These are phyloP conservation scores for Gonioctena quinquepunctata DNA, from an alignment of 1,140 invertebrate species.

Conservation along the genomic window DNA sequence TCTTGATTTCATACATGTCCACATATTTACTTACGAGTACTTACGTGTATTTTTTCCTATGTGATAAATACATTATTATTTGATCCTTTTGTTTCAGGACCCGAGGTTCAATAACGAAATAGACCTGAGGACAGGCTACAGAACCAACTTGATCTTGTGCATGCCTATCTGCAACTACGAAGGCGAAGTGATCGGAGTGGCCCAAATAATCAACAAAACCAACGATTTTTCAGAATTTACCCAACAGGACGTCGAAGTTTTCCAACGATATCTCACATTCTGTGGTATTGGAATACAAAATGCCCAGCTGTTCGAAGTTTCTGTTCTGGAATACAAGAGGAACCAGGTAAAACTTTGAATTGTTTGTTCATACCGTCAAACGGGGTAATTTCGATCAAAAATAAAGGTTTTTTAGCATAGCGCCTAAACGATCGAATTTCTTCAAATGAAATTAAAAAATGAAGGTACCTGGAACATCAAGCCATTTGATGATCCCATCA, in stretches of 20 bases:
- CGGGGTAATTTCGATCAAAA: neutral
- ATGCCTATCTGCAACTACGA: constrained; percentile 96
- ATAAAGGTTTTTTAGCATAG: neutral
- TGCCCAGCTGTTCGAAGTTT: constrained; percentile 94
- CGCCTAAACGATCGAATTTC: neutral
- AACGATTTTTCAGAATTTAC: constrained; percentile 85
- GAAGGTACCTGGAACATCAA: neutral
- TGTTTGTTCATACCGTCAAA: neutral
- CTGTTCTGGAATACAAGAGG: constrained; percentile 87
- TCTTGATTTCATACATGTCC: too few relatives aligned
- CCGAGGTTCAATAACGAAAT: constrained; percentile 88
- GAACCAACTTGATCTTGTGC: constrained; percentile 86
- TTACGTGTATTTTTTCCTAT: too few relatives aligned
- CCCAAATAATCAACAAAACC: constrained; percentile 96
- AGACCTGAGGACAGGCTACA: constrained; percentile 90
- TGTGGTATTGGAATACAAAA: constrained; percentile 97
- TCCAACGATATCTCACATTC: constrained; percentile 88
- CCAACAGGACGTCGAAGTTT: constrained; percentile 85
- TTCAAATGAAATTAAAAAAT: neutral
- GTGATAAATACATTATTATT: too few relatives aligned
- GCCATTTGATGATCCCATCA: neutral
- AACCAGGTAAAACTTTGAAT: constrained; percentile 81
- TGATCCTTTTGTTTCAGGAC: constrained; percentile 68
- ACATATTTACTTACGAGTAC: too few relatives aligned
- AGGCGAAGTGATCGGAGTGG: constrained; percentile 94